These are phyloP conservation scores for Rousettus leschenaultii DNA, from an alignment of 2,113 vertebrate genomes.

Conservation along the genomic window DNA sequence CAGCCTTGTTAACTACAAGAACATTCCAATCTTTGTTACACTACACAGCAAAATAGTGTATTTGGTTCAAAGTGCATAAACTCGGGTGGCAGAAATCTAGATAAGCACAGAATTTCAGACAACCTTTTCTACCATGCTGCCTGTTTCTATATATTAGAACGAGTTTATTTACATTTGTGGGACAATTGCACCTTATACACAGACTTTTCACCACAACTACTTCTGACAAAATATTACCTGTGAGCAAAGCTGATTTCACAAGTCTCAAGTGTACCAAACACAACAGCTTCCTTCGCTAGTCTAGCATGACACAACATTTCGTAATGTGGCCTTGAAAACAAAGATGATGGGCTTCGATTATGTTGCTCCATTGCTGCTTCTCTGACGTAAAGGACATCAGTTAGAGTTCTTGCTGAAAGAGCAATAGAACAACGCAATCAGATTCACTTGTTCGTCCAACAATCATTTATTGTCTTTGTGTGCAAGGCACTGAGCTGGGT, in stretches of 20 bases:
- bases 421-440: slow-evolving; percentile 18
- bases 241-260: not conserved
- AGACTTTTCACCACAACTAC: not conserved
- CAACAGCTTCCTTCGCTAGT: not conserved
- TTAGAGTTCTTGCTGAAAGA: not conserved
- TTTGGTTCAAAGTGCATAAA: not conserved
- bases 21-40: not conserved
- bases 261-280: not conserved
- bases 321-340: not conserved
- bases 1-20: not conserved
- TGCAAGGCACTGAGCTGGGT: not conserved
- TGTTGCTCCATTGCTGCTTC: not conserved
- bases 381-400: not conserved
- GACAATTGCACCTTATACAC: not conserved
- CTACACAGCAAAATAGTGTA: not conserved
- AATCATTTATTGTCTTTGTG: slow-evolving; percentile 19
- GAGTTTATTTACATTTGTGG: not conserved
- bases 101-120: not conserved
- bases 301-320: not conserved
- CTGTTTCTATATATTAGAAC: not conserved
- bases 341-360: not conserved
- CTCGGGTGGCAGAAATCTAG: not conserved
- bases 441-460: not conserved
- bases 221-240: not conserved
- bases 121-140: not conserved